Base-by-base conservation (phyloP, 1,140 invertebrate species). In the Tyrophagus putrescentiae region DNA sequence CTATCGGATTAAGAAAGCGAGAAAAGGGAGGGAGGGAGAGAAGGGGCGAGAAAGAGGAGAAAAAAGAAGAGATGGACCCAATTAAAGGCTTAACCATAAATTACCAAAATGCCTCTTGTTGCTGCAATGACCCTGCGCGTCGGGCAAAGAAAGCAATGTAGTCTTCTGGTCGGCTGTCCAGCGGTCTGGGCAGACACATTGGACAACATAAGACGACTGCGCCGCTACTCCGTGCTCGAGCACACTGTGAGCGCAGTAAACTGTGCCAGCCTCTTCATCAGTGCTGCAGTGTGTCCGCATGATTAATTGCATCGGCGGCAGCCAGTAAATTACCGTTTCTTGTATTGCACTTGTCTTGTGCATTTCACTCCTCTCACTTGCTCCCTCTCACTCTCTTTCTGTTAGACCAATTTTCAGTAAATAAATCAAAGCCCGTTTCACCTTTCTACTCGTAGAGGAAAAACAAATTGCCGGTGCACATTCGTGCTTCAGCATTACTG, bases 301-400 rank as follows among this genome's bases (percentile, higher is more conserved):
- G n/a, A n/a, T n/a, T n/a, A n/a, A n/a, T n/a, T n/a, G n/a, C n/a
- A n/a, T n/a, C n/a, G n/a, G n/a, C n/a, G n/a, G n/a, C n/a, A n/a
- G n/a, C n/a, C 36, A 48, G 45, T 48, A 48, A 48, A 48, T 48
- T 48, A 48, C 45, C 45, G 45, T 48, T 48, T 21, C 45, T 18
- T 48, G 7, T 7, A 48, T 48, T 48, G 45, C 45, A 48, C 45
- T 48, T 48, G 45, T 48, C 45, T 48, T 29, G 13, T 25, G 13
- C 45, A 6, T 48, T 48, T 29, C 7, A 18, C 31, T 29, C 7
- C 31, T 48, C 21, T 48, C 18, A 25, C 21, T 6, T 48, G 45
- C 7, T 39, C 13, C 36, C 36, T 13, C 36, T 39, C 13, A 13
- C 21, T 13, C n/a, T n/a, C 36, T 13, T 13, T 39, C 36, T 39